Percentiles rank a stretch among this genome's conserved stretches.
Evolutionary conservation across 2,113 vertebrate species (phyloP).

Genomic region (Microcebus jonahi): DNA sequence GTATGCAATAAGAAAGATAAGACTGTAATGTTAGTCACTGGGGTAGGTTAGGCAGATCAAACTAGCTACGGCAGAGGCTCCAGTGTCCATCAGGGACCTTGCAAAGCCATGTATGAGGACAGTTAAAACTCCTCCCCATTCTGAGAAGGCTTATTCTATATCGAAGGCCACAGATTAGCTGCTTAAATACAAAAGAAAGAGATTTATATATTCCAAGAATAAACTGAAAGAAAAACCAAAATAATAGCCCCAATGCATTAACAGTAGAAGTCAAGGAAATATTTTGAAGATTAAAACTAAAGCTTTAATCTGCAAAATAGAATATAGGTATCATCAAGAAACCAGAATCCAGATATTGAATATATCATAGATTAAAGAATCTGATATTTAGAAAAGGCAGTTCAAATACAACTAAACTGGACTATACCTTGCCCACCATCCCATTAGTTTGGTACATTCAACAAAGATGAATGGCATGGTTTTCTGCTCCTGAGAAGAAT

Average conservation of each 20-base stretch:
- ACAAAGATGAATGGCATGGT: neutral
- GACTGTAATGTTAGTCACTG: neutral
- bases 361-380: neutral
- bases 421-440: neutral
- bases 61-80: neutral
- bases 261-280: neutral
- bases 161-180: neutral
- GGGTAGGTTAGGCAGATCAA: neutral
- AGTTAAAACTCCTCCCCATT: neutral
- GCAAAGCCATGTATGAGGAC: neutral
- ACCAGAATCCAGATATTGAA: neutral
- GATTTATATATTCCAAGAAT: neutral
- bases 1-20: neutral
- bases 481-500: neutral
- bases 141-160: neutral
- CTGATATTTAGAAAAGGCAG: neutral
- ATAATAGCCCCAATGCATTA: neutral
- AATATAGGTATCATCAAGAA: neutral
- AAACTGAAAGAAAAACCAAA: neutral
- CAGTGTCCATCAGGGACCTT: neutral
- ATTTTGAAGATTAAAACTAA: slow-evolving; percentile 36
- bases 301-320: neutral
- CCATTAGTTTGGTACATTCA: neutral
- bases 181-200: neutral
- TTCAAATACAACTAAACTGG: neutral